phyloP scores from a whole-genome alignment of 2,797 vertebrate genomes.

The Valencia hispanica region DNA sequence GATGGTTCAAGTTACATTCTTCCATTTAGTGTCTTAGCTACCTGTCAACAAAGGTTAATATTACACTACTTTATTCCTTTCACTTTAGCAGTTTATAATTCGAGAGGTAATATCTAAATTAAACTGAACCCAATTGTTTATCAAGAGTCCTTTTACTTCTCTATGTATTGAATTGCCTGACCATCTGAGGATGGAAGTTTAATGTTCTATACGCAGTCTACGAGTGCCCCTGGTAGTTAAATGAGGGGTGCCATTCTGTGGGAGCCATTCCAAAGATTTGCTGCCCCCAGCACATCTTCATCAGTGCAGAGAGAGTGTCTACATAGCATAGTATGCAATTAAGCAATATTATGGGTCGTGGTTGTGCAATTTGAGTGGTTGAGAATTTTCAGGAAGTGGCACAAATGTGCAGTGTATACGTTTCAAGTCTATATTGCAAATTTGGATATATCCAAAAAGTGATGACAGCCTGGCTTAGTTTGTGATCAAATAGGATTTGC shows the following conservation, averaged over 20 bases:
- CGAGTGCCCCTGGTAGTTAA: too few species aligned
- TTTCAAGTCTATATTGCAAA: neutral
- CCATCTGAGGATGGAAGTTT: neutral
- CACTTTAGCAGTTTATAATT: too few species aligned
- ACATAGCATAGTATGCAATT: neutral
- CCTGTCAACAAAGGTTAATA: too few species aligned
- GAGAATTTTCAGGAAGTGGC: neutral
- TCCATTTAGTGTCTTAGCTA: too few species aligned
- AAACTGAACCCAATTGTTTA: neutral
- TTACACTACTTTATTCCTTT: too few species aligned
- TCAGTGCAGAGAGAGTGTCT: neutral
- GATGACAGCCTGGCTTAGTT: neutral
- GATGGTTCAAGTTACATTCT: too few species aligned
- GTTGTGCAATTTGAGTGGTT: neutral
- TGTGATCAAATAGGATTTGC: neutral
- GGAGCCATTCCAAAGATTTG: neutral
- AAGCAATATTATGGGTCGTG: neutral
- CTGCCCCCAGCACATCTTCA: neutral
- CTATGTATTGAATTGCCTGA: neutral
- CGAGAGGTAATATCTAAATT: neutral
- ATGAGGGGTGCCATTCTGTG: neutral
- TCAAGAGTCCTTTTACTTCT: neutral
- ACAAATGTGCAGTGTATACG: neutral
- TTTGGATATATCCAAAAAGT: neutral
- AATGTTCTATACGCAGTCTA: too few species aligned